Conservation (phyloP, 2,113 vertebrate genomes). For the Choloepus hoffmanni region DNA sequence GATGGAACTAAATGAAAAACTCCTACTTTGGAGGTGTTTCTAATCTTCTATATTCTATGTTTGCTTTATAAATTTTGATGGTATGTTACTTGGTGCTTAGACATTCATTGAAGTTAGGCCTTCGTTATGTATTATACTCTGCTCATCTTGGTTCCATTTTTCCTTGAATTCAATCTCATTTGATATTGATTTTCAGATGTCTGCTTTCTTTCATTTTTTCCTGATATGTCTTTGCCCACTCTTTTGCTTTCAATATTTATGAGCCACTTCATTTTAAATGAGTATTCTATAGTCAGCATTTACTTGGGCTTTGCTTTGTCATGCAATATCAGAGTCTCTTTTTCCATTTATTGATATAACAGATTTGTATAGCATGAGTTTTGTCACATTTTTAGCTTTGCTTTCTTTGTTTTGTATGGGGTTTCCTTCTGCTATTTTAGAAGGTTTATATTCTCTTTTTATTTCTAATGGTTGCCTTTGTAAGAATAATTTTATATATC, state of each 20-base stretch:
- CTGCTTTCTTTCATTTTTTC: constrained; percentile 23
- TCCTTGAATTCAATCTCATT: constrained; percentile 3
- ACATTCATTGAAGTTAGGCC: neutral
- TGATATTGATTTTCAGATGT: constrained; percentile 30
- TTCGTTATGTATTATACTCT: neutral
- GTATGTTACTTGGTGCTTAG: neutral
- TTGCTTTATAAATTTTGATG: constrained; percentile 21
- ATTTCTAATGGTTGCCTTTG: constrained; percentile 16
- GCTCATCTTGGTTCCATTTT: neutral
- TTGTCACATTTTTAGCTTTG: neutral
- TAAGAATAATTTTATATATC: constrained; percentile 34
- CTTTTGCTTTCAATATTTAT: constrained; percentile 8
- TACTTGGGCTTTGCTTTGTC: neutral
- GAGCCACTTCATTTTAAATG: constrained; percentile 8
- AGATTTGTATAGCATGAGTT: neutral
- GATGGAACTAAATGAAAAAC: constrained; percentile 2
- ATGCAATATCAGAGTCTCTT: neutral
- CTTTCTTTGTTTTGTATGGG: neutral
- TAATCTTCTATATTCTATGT: neutral
- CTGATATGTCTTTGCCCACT: neutral
- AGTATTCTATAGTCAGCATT: neutral
- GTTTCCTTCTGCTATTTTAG: neutral
- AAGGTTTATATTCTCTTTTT: neutral
- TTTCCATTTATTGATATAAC: neutral
- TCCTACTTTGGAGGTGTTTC: neutral